Evolutionary conservation across 2,113 vertebrate species (phyloP).

Genomic region (Syngnathus floridae): DNA sequence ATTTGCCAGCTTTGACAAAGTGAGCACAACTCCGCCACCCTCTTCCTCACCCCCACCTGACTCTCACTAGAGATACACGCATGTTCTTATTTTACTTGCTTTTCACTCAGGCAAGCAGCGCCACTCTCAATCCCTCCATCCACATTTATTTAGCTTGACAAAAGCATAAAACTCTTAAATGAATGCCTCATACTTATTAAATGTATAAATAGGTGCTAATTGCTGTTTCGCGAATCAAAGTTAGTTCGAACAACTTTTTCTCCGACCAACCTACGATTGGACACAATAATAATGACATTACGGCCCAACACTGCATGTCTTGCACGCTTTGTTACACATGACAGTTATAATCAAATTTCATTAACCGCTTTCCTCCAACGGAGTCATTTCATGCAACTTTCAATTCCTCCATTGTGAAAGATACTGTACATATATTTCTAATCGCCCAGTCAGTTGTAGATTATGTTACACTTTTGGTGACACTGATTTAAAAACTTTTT

Average conservation of each 20-base stretch:
- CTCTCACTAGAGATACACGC: constrained; percentile 45
- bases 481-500: background rate
- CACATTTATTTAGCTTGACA: constrained; percentile 14
- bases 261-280: background rate
- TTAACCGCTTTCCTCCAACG: background rate
- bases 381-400: constrained; percentile 10
- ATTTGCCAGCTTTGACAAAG: constrained; percentile 98
- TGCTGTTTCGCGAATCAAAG: background rate
- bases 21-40: constrained; percentile 79
- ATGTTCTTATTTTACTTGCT: constrained; percentile 5
- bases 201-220: background rate
- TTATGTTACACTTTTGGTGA: constrained; percentile 2
- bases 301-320: background rate
- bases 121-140: constrained; percentile 46
- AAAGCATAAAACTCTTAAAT: background rate
- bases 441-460: background rate
- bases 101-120: constrained; percentile 18
- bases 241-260: background rate
- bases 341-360: background rate
- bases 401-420: constrained; percentile 4
- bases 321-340: background rate
- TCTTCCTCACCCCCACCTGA: constrained; percentile 62
- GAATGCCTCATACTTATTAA: background rate
- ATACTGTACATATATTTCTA: background rate
- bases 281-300: background rate